Percentiles rank a stretch among this genome's conserved stretches.
These are phyloP conservation scores for Celastrina argiolus DNA, from an alignment of 2,888 invertebrate species.

Conservation along the genomic window DNA sequence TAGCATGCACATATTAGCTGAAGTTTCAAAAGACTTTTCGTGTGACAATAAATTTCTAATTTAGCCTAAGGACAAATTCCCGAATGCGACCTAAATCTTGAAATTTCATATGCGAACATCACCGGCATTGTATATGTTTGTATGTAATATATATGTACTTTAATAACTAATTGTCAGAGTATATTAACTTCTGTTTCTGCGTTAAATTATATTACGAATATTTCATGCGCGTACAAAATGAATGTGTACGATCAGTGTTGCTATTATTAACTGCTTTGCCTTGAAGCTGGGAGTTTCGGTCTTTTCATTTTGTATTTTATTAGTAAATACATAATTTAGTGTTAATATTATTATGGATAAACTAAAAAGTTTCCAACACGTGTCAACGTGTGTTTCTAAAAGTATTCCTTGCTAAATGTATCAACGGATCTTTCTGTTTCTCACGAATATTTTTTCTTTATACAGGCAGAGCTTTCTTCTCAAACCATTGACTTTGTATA, in stretches of 20 bases:
- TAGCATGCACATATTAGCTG: background rate
- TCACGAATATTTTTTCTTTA: no score
- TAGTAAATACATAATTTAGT: no score
- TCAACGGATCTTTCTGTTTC: no score
- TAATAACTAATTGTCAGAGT: background rate
- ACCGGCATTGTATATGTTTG: background rate
- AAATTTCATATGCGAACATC: background rate
- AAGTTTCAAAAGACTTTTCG: conserved; percentile 1
- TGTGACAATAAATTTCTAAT: background rate
- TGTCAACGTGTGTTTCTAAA: no score
- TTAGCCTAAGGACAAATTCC: background rate
- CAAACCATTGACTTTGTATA: no score
- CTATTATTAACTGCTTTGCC: background rate
- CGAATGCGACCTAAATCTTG: background rate
- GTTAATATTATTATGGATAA: no score
- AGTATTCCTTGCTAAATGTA: no score
- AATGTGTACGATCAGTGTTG: background rate
- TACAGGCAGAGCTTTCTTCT: no score
- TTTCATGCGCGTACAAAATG: conserved; percentile 1
- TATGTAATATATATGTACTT: background rate
- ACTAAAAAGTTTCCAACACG: no score
- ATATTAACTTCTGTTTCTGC: conserved; percentile 7
- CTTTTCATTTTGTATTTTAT: no score
- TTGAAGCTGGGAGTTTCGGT: no score
- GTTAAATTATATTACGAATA: background rate